Evolutionary conservation across 1,140 invertebrate species (phyloP).

Genomic region (Metaphire vulgaris): DNA sequence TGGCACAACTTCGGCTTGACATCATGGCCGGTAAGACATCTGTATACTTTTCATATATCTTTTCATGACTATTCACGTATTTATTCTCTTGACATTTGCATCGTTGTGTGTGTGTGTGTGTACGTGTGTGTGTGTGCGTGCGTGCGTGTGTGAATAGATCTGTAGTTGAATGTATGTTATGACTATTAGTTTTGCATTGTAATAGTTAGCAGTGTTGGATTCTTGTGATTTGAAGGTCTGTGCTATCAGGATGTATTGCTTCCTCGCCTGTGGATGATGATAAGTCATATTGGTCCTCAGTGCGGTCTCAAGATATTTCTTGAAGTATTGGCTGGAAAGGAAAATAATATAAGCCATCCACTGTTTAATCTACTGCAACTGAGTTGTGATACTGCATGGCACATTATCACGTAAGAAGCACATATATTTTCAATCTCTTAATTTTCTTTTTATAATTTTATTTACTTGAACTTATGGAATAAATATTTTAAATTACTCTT

Average conservation of each 20-base stretch:
- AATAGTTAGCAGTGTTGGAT: too few relatives aligned
- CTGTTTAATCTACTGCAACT: conserved; percentile 68
- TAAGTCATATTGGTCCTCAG: conserved; percentile 75
- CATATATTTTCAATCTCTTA: too few relatives aligned
- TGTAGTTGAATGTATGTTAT: too few relatives aligned
- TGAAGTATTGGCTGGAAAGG: conserved; percentile 72
- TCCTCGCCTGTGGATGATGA: conserved; percentile 82
- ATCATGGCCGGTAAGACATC: conserved; percentile 81
- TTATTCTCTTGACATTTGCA: not conserved
- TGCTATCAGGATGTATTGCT: conserved; percentile 88
- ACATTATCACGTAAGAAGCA: conserved; percentile 94
- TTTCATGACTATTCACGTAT: conserved; percentile 1
- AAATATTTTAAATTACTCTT: too few relatives aligned
- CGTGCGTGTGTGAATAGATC: too few relatives aligned
- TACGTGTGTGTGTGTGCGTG: too few relatives aligned
- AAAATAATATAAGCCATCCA: conserved; percentile 63
- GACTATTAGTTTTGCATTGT: too few relatives aligned
- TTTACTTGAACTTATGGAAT: too few relatives aligned
- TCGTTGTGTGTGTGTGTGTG: too few relatives aligned
- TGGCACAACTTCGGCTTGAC: conserved; percentile 84
- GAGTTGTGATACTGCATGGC: conserved; percentile 92
- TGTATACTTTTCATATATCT: too few relatives aligned
- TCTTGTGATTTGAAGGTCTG: conserved; percentile 60
- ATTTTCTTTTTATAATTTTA: too few relatives aligned
- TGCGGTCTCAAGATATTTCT: conserved; percentile 84